Evolutionary conservation across 2,113 vertebrate genomes (phyloP).

Genomic region (Pollimyrus isidori): DNA sequence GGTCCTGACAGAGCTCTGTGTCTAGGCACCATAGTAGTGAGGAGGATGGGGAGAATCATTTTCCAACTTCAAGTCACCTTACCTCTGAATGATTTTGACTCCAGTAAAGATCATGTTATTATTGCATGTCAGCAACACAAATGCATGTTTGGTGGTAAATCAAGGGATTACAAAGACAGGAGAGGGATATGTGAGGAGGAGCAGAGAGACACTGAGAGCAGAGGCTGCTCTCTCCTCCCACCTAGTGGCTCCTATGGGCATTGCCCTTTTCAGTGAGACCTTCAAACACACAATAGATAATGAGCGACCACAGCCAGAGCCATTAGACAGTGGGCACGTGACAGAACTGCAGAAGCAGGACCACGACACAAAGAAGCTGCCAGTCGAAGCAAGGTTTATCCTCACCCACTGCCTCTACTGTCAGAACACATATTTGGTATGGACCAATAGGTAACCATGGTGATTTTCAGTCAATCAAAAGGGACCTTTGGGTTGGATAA

Average conservation of each 20-base stretch:
- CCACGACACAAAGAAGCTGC: constrained; percentile 11
- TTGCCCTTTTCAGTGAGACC: neutral
- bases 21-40: neutral
- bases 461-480: neutral
- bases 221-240: constrained; percentile 1
- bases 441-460: neutral
- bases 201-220: constrained; percentile 18
- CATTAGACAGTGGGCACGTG: neutral
- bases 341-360: constrained; percentile 31
- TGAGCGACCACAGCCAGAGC: neutral
- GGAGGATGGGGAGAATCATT: neutral
- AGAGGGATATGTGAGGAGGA: constrained; percentile 10
- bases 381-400: constrained; percentile 4
- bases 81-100: constrained; percentile 74
- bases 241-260: neutral
- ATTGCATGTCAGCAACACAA: constrained; percentile 59
- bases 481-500: neutral
- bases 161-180: constrained; percentile 16
- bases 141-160: constrained; percentile 41
- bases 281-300: neutral
- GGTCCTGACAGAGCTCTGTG: neutral
- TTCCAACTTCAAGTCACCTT: constrained; percentile 41
- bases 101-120: constrained; percentile 71
- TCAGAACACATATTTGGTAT: neutral
- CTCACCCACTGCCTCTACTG: constrained; percentile 12